Base-by-base conservation (phyloP, 2,797 vertebrate genomes). In the Coreius guichenoti region DNA sequence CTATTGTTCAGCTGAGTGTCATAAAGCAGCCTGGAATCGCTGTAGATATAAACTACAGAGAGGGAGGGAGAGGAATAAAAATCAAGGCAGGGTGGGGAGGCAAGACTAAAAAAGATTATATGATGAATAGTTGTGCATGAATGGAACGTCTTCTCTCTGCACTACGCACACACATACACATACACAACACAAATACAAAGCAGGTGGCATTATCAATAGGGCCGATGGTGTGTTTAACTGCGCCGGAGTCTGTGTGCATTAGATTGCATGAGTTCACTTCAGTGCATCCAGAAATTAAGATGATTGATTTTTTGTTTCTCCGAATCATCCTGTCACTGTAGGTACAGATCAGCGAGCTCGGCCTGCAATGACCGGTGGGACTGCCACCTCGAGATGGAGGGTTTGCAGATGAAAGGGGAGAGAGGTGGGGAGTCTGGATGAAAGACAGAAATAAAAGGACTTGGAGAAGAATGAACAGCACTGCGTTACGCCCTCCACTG, bases 231-330 rank as follows among this genome's bases (percentile, higher is more conserved):
- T 84, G 86, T 91, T 87, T 89, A 89, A 89, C 77, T 85, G 86
- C 79, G 56, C 61, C 45, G 85, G 78, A 84, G 58, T 81, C 91
- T 92, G 92, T 91, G 92, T 90, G 91, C 91, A 93, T 93, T 91
- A 94, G 93, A 95, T 94, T 95, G 93, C 92, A 90, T 94, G 93
- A 94, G 93, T 93, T 95, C 94, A 95, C 93, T 93, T 92, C 93
- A 93, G 89, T 94, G 94, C 93, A 91, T 94, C 91, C 49, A 86
- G 93, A 95, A 95, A 95, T 95, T 93, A 95, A 94, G 94, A 92
- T 92, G 91, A 95, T 95, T 94, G 94, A 95, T 95, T 95, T 95
- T 92, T 80, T 87, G 31, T 93, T 91, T 92, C 90, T 90, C 88
- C 87, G 85, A 88, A 84, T 75, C 84, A 56, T 58, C 49, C 68